These are phyloP conservation scores for Trypoxylus dichotomus DNA, from an alignment of 1,140 invertebrate genomes.

Conservation along the genomic window DNA sequence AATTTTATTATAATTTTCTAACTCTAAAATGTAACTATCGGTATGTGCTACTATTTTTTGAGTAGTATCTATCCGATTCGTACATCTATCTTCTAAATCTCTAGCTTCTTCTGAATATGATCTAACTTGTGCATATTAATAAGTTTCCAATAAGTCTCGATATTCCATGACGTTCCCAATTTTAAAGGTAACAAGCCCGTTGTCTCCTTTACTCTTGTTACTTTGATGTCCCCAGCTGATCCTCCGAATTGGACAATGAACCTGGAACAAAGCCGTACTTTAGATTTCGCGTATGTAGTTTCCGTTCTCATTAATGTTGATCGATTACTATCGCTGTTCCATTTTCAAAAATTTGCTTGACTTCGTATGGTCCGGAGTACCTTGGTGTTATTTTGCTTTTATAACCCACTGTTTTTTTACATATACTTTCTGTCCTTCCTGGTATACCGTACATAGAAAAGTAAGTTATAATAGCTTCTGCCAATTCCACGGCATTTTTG, in stretches of 20 bases:
- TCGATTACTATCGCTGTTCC: not conserved
- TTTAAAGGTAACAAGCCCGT: not conserved
- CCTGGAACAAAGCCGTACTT: constrained; percentile 10
- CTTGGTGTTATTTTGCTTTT: not conserved
- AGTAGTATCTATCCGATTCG: not conserved
- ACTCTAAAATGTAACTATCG: not conserved
- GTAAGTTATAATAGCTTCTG: constrained; percentile 18
- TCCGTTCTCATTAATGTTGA: not conserved
- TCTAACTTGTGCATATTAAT: not conserved
- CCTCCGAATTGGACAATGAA: not conserved
- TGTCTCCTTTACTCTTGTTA: not conserved
- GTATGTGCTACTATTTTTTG: not conserved
- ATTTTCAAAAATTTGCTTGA: not conserved
- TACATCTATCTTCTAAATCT: not conserved
- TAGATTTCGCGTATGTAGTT: not conserved
- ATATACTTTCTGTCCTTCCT: too few relatives aligned
- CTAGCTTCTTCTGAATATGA: not conserved
- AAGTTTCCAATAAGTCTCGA: not conserved
- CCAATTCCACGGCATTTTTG: constrained; percentile 28
- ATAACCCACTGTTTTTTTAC: not conserved
- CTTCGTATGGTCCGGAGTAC: not conserved
- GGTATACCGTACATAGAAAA: constrained; percentile 23
- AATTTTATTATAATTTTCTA: not conserved
- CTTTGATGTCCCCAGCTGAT: not conserved
- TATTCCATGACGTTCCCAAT: not conserved